These are phyloP conservation scores for Brachyhypopomus gauderio DNA, from an alignment of 2,113 vertebrate species.

Conservation along the genomic window DNA sequence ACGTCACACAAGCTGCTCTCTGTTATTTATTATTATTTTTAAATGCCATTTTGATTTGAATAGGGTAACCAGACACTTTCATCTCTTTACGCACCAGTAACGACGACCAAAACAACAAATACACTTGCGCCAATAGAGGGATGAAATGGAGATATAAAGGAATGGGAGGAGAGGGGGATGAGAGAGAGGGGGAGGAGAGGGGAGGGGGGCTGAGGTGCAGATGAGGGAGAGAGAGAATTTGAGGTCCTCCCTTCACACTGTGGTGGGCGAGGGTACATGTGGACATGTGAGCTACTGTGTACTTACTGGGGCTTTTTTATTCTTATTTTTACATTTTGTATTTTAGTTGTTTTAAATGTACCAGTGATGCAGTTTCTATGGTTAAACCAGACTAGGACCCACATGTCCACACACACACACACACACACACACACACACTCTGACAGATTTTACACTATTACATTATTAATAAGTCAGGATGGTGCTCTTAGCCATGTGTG, in stretches of 20 bases:
- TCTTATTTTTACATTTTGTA: conserved; percentile 30
- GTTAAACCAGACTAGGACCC: conserved; percentile 11
- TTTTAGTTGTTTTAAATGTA: conserved; percentile 70
- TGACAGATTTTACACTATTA: background rate
- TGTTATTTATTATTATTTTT: conserved; percentile 11
- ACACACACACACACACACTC: conserved; percentile 1
- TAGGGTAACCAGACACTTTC: conserved; percentile 50
- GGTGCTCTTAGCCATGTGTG: background rate
- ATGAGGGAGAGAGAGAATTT: background rate
- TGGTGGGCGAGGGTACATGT: no score
- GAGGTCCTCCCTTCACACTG: conserved; percentile 39
- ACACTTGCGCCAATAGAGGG: background rate
- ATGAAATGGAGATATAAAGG: conserved; percentile 1
- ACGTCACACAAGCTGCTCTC: conserved; percentile 17
- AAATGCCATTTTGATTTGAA: conserved; percentile 39
- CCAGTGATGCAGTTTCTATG: conserved; percentile 52
- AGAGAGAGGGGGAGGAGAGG: background rate
- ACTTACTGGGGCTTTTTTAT: no score
- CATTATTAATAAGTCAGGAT: background rate
- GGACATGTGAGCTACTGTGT: no score
- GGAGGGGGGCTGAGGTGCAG: background rate
- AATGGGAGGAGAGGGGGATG: background rate
- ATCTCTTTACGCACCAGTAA: conserved; percentile 43
- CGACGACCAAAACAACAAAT: conserved; percentile 28
- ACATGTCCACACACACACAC: background rate